These are phyloP conservation scores for Drosophila kuntzei DNA, from an alignment of 2,888 invertebrate species.

Conservation along the genomic window DNA sequence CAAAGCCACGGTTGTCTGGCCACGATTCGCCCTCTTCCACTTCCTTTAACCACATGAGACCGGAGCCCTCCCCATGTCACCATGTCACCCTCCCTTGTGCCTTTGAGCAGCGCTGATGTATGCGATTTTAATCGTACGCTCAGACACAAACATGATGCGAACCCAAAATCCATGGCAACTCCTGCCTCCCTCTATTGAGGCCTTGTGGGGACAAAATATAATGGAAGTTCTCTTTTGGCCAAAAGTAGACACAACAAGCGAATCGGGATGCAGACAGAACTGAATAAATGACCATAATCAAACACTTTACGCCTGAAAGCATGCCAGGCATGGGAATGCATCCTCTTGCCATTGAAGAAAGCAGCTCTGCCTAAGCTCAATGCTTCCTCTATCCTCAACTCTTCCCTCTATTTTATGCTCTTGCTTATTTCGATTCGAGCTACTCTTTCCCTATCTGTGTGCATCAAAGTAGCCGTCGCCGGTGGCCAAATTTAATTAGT, in stretches of 20 bases:
- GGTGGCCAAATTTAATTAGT: slow-evolving; percentile 75
- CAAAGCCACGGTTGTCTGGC: slow-evolving; percentile 58
- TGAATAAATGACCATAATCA: slow-evolving; percentile 82
- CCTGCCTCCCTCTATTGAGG: neutral
- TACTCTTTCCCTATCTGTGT: slow-evolving; percentile 37
- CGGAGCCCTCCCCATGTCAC: neutral
- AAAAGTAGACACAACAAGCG: slow-evolving; percentile 54
- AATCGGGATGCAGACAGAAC: slow-evolving; percentile 49
- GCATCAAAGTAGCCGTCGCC: slow-evolving; percentile 63
- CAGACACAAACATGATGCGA: slow-evolving; percentile 73
- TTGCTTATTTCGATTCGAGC: neutral
- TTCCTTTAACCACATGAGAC: slow-evolving; percentile 30
- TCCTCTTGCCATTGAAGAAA: slow-evolving; percentile 41
- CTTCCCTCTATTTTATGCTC: neutral
- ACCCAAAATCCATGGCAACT: slow-evolving; percentile 71
- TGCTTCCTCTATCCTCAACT: neutral
- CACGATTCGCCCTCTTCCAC: slow-evolving; percentile 14
- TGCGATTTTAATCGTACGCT: slow-evolving; percentile 75
- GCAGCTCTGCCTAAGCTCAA: slow-evolving; percentile 45
- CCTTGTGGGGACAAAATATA: slow-evolving; percentile 21
- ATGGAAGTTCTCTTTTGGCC: slow-evolving; percentile 33
- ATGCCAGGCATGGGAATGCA: slow-evolving; percentile 39
- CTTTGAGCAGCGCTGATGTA: slow-evolving; percentile 66
- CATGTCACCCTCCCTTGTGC: slow-evolving; percentile 13
- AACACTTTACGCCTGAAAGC: slow-evolving; percentile 83